phyloP scores from a whole-genome alignment of 2,113 vertebrate species.

The Delphinapterus leucas region DNA sequence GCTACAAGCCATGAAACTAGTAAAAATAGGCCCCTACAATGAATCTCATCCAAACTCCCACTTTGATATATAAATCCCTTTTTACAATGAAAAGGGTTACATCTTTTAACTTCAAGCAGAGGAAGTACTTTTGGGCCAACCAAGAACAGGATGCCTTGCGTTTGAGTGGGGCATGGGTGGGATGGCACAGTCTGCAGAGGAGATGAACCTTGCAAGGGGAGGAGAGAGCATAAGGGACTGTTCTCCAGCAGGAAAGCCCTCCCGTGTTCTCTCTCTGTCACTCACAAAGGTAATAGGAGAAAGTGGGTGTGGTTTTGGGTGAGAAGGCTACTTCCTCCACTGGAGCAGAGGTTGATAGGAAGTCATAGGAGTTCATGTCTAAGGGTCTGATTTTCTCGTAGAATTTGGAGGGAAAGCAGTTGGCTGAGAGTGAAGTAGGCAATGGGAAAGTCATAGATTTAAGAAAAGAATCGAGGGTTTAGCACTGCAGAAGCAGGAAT shows the following conservation, averaged over 20 bases:
- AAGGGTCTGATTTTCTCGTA: neutral
- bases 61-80: neutral
- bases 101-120: neutral
- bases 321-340: neutral
- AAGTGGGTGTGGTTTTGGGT: neutral
- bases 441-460: neutral
- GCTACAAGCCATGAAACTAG: too few species aligned
- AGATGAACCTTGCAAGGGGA: neutral
- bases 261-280: neutral
- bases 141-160: neutral
- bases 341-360: neutral
- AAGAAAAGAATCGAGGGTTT: neutral
- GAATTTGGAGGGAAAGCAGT: neutral
- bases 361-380: neutral
- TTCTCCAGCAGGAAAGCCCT: neutral
- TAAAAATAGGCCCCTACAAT: neutral
- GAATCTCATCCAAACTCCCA: neutral
- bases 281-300: neutral
- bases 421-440: neutral
- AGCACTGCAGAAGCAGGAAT: neutral
- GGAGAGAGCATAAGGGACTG: fast-evolving
- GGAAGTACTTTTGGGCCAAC: neutral
- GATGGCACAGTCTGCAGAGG: neutral
- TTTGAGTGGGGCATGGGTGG: neutral
- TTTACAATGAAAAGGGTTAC: neutral